Percentiles rank a stretch among this genome's conserved stretches.
Conservation (phyloP, 2,113 vertebrate genomes). For the Propithecus coquereli region DNA sequence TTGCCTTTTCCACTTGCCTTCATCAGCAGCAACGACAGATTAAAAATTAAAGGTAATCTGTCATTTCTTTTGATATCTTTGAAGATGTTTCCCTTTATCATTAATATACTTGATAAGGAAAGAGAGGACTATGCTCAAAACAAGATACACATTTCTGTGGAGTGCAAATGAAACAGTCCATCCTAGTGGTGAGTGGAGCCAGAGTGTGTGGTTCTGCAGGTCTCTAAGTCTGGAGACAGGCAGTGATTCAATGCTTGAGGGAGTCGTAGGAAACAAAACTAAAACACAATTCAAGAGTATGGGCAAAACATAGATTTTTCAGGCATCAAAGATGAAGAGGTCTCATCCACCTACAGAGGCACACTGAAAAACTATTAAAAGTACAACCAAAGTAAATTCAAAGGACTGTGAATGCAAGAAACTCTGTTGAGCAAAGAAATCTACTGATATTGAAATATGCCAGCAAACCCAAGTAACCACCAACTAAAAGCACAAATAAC, state of each 20-base stretch:
- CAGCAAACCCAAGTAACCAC: not conserved
- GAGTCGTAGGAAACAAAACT: not conserved
- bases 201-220: not conserved
- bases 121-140: not conserved
- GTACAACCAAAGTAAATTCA: not conserved
- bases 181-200: not conserved
- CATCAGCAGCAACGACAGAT: not conserved
- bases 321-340: not conserved
- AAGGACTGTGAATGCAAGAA: not conserved
- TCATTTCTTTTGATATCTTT: not conserved
- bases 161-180: not conserved
- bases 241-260: too few species aligned
- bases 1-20: not conserved
- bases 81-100: not conserved
- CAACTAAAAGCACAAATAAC: not conserved
- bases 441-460: not conserved
- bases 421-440: not conserved
- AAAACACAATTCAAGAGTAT: not conserved
- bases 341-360: not conserved
- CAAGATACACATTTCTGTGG: not conserved
- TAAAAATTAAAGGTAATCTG: not conserved
- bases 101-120: not conserved
- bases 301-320: not conserved
- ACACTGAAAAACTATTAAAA: not conserved
- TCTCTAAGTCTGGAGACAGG: not conserved